Percentiles rank a stretch among this genome's conserved stretches.
These are phyloP conservation scores for Carcinoscorpius rotundicauda DNA, from an alignment of 1,140 invertebrate species.

Conservation along the genomic window DNA sequence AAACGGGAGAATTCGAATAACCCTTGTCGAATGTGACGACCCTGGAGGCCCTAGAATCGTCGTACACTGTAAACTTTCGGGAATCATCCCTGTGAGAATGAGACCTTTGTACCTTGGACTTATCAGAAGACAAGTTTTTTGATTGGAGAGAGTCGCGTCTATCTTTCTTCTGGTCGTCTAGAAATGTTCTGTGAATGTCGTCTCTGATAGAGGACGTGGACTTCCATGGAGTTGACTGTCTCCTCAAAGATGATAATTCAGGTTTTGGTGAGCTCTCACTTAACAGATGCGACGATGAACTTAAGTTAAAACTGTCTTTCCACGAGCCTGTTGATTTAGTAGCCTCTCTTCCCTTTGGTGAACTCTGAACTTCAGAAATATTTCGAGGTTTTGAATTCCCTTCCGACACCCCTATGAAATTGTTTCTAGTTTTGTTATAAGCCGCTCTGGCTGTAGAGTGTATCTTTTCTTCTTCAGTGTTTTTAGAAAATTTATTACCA, in stretches of 20 bases:
- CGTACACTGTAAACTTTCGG: constrained; percentile 6
- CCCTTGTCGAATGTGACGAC: constrained; percentile 8
- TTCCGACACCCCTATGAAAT: background rate
- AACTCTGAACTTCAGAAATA: background rate
- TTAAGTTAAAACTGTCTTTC: background rate
- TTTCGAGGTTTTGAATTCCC: too few species aligned
- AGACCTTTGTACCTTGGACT: background rate
- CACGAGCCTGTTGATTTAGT: background rate
- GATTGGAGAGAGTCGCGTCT: background rate
- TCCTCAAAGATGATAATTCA: background rate
- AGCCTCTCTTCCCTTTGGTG: background rate
- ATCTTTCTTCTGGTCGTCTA: constrained; percentile 11
- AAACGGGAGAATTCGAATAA: background rate
- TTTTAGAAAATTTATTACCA: too few species aligned
- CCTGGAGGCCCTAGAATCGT: constrained; percentile 8
- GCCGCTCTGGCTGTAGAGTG: too few species aligned
- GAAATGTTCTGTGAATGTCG: background rate
- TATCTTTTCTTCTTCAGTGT: too few species aligned
- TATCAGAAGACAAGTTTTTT: background rate
- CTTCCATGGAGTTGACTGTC: background rate
- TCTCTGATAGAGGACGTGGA: background rate
- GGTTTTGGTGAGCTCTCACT: background rate
- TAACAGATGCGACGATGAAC: background rate
- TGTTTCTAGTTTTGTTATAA: too few species aligned
- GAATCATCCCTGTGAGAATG: background rate